Base-by-base conservation (phyloP, 2,888 invertebrate species). In the Ashinkailepas kermadecensis region DNA sequence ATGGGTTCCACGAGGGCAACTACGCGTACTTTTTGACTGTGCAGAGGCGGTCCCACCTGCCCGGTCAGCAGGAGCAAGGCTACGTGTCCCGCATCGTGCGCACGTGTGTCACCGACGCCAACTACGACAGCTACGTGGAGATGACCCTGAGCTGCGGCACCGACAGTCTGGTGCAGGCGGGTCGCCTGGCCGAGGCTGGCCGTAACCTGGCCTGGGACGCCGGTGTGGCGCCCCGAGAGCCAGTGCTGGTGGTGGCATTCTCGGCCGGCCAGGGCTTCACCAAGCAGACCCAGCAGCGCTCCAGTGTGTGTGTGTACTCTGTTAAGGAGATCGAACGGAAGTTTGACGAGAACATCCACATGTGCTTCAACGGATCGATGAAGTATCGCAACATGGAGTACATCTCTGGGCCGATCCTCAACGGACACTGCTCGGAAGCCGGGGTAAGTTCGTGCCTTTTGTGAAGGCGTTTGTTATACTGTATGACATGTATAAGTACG, bases 51-150 rank as follows among this genome's bases (percentile, higher is more conserved):
- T 95, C 95, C 11, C 94, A 95, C 86, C 89, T 95, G 83, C 93
- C 94, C 82, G 94, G 93, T 80, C 93, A 94, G 86, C 95, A 97
- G 87, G 95, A 96, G 87, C 91, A 92, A 83, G 96, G 96, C 9
- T 97, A 95, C 89, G 93, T 95, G 81, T 94, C 96, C 11, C 92
- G 97, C 57, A 89, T 98, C 84, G 94, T 96, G 1, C 91, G 98
- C 78, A 95, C 96, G 82, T 99, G 98, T 89, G 95, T 96, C 83
- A 94, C 93, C 85, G 98, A 99, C 89, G 92, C 94, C 25, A 94
- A 95, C 87, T 98, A 97, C 88, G 95, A 97, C 87, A 97, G 97
- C 86, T 99, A 99, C 87, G 96, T 96, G 0, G 99, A 99, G 89
- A 94, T 97, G 81, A 96, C 97, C 23, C 90, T 98, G 83, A 93